Percentiles rank a stretch among this genome's conserved stretches.
These are phyloP conservation scores for Oceanites oceanicus DNA, from an alignment of 2,113 vertebrate species.

Conservation along the genomic window DNA sequence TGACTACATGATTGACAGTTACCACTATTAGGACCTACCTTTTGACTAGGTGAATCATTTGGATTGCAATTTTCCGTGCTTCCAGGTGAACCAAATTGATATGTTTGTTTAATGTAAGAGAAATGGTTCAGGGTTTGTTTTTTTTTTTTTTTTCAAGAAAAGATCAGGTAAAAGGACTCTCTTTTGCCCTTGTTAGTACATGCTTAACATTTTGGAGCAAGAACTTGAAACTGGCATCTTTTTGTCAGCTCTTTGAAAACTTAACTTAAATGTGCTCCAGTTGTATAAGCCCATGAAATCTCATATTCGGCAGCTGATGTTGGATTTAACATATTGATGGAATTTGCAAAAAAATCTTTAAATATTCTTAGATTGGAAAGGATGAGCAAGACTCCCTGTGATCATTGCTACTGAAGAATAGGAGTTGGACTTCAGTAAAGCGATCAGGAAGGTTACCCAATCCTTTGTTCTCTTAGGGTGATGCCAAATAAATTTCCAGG, in stretches of 20 bases:
- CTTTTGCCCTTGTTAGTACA: background rate
- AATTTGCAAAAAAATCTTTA: background rate
- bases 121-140: background rate
- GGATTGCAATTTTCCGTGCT: background rate
- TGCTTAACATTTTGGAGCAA: background rate
- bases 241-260: background rate
- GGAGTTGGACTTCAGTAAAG: background rate
- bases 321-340: background rate
- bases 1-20: background rate
- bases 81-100: background rate
- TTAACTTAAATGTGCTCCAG: background rate
- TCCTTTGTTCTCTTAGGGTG: background rate
- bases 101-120: background rate
- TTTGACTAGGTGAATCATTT: background rate
- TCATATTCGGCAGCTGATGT: background rate
- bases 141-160: background rate
- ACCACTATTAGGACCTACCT: background rate
- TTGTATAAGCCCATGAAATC: background rate
- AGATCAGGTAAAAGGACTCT: background rate
- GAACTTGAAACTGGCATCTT: background rate
- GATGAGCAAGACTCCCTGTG: background rate
- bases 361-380: background rate
- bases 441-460: background rate
- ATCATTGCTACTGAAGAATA: background rate
- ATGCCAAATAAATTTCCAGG: background rate